These are phyloP conservation scores for Tipula lateralis DNA, from an alignment of 2,888 invertebrate species.

Conservation along the genomic window DNA sequence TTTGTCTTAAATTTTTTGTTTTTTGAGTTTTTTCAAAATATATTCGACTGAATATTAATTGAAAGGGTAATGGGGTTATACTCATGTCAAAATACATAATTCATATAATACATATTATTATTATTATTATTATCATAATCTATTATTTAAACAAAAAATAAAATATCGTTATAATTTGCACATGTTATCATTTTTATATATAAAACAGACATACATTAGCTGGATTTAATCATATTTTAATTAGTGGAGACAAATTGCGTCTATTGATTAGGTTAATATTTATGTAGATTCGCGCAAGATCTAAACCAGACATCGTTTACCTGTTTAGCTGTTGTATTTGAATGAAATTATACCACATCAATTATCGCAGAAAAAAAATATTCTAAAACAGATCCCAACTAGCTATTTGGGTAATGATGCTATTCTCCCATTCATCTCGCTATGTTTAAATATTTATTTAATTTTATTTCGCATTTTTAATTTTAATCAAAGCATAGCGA, in stretches of 20 bases:
- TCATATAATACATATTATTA: neutral
- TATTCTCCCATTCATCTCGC: neutral
- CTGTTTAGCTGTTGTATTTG: neutral
- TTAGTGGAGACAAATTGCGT: neutral
- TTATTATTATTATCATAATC: neutral
- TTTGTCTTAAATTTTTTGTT: neutral
- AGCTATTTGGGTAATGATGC: neutral
- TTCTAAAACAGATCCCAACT: neutral
- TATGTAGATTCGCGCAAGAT: neutral
- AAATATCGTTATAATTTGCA: neutral
- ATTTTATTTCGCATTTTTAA: conserved; percentile 11
- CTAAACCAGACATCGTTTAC: neutral
- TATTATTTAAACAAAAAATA: neutral
- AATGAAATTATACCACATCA: neutral
- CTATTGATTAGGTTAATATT: neutral
- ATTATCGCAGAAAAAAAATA: neutral
- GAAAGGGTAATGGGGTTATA: neutral
- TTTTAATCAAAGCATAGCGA: neutral
- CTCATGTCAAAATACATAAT: conserved; percentile 19
- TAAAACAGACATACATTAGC: neutral
- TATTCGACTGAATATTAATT: neutral
- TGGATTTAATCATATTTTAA: neutral
- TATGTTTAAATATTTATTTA: neutral
- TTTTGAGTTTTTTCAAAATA: neutral
- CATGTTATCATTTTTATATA: neutral